These are phyloP conservation scores for Parazoanthus atlanticus DNA, from an alignment of 92 coral and sea anemone species.

Conservation along the genomic window DNA sequence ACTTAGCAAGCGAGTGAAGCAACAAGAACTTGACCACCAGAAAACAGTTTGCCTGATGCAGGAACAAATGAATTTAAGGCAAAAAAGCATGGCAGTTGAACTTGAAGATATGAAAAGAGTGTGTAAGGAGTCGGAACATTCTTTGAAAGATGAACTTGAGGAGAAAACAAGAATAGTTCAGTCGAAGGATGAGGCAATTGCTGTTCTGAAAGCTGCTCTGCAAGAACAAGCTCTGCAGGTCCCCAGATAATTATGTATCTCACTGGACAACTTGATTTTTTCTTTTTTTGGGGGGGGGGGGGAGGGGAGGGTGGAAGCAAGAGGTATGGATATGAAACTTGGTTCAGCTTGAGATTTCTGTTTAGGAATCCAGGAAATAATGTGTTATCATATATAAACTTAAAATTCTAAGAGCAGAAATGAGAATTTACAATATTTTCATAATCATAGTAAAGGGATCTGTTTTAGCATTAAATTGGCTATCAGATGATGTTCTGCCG, in stretches of 20 bases:
- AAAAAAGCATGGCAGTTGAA: slow-evolving; percentile 41
- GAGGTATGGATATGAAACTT: too few relatives aligned
- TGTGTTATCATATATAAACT: too few relatives aligned
- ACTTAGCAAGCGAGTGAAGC: slow-evolving; percentile 26
- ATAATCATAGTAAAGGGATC: too few relatives aligned
- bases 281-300: too few relatives aligned
- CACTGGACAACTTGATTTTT: too few relatives aligned
- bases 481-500: too few relatives aligned
- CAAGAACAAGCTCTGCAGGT: slow-evolving; percentile 58
- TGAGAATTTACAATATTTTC: too few relatives aligned
- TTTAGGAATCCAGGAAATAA: too few relatives aligned
- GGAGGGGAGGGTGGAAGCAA: too few relatives aligned
- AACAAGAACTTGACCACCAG: slow-evolving; percentile 53
- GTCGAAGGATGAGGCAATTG: slow-evolving; percentile 64
- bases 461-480: too few relatives aligned
- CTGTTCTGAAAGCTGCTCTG: slow-evolving; percentile 53
- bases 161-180: slow-evolving; percentile 64
- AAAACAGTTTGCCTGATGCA: slow-evolving; percentile 52
- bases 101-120: slow-evolving; percentile 35
- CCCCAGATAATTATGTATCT: slow-evolving; percentile 3
- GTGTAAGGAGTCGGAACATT: slow-evolving; percentile 58
- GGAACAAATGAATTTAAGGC: slow-evolving; percentile 37
- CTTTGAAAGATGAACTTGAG: slow-evolving; percentile 56
- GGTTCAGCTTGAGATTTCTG: too few relatives aligned
- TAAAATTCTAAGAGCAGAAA: too few relatives aligned